These are phyloP conservation scores for Euzophera pinguis DNA, from an alignment of 2,888 invertebrate genomes.

Conservation along the genomic window DNA sequence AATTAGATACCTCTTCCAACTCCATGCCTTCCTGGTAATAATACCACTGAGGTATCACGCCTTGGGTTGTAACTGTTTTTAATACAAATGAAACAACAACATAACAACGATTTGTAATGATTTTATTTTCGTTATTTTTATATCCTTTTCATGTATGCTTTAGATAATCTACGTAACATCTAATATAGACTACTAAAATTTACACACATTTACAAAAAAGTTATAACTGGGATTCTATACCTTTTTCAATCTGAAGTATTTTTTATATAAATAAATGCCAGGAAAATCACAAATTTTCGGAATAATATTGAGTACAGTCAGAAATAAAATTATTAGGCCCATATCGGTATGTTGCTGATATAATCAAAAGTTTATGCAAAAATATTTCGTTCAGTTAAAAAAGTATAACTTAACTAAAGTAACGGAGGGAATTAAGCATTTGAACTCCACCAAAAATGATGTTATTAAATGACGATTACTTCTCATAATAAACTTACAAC, in stretches of 20 bases:
- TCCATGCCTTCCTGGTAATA: too few species aligned
- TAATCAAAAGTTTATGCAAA: constrained; percentile 15
- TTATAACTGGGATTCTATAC: constrained; percentile 58
- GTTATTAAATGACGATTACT: constrained; percentile 11
- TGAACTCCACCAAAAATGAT: constrained; percentile 13
- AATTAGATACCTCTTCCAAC: too few species aligned
- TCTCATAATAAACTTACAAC: constrained; percentile 24
- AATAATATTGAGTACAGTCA: constrained; percentile 6
- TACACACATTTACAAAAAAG: constrained; percentile 73
- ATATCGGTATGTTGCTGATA: constrained; percentile 8
- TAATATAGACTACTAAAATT: constrained; percentile 72
- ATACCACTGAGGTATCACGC: too few species aligned
- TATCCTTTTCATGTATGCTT: constrained; percentile 55
- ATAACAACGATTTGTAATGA: constrained; percentile 60
- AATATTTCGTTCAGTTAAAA: constrained; percentile 24
- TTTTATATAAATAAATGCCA: constrained; percentile 27
- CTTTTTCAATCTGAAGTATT: constrained; percentile 24
- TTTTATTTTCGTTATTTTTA: constrained; percentile 52
- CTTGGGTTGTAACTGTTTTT: too few species aligned
- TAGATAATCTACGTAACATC: constrained; percentile 74
- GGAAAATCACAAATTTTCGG: constrained; percentile 12
- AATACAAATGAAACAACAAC: constrained; percentile 32
- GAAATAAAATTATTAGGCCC: constrained; percentile 20
- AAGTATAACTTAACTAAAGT: constrained; percentile 38
- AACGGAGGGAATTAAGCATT: constrained; percentile 41